A percentile compares a stretch with the other conserved stretches of the same genome.
phyloP scores from a whole-genome alignment of 2,888 invertebrate species.

The Sylvicola fuscatus region DNA sequence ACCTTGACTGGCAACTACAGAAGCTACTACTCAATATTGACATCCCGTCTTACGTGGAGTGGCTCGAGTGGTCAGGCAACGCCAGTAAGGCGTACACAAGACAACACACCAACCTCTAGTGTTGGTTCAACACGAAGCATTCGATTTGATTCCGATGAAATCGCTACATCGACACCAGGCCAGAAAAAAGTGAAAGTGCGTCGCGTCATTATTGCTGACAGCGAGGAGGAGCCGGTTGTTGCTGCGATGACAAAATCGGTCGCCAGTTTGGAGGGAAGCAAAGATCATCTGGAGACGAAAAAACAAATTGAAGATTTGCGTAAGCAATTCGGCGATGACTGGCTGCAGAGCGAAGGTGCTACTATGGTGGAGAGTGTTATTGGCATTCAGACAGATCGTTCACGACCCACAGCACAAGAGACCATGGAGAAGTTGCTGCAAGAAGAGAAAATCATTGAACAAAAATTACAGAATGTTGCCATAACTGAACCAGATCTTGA shows the following conservation, averaged over 20 bases:
- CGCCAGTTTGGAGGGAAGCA: constrained; percentile 14
- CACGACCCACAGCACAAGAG: not conserved
- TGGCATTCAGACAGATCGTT: constrained; percentile 19
- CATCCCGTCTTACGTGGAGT: constrained; percentile 8
- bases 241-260: constrained; percentile 5
- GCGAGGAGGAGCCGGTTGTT: constrained; percentile 13
- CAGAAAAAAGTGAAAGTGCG: constrained; percentile 18
- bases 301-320: constrained; percentile 34
- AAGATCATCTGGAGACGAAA: constrained; percentile 34
- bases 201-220: constrained; percentile 26
- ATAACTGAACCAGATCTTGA: not conserved
- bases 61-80: constrained; percentile 9
- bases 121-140: constrained; percentile 15
- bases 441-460: not conserved
- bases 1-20: constrained; percentile 25
- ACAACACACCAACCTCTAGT: constrained; percentile 18
- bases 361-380: constrained; percentile 32
- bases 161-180: constrained; percentile 4
- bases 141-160: constrained; percentile 6
- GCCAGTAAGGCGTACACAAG: constrained; percentile 5
- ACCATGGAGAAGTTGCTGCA: not conserved
- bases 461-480: not conserved
- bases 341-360: constrained; percentile 34
- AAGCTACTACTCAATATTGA: constrained; percentile 9
- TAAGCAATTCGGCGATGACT: constrained; percentile 35